A percentile compares a stretch with the other conserved stretches of the same genome.
Evolutionary conservation across 2,797 vertebrate species (phyloP).

Genomic region (Buceros bicornis): DNA sequence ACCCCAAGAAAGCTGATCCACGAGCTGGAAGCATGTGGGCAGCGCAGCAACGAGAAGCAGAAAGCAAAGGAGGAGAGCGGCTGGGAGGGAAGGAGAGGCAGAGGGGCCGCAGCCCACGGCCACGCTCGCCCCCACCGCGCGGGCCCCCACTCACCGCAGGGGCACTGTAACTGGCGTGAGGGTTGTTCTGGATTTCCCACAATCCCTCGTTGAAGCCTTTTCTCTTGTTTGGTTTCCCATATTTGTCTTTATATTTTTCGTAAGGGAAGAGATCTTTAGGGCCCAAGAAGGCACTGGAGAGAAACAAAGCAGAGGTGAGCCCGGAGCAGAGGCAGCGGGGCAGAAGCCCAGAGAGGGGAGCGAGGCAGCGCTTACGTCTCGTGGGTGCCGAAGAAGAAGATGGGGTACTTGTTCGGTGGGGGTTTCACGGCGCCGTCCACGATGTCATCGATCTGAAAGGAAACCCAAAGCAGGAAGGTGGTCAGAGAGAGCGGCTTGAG

Average conservation of each 20-base stretch:
- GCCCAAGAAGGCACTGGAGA: constrained; percentile 92
- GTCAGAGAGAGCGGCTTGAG: constrained; percentile 12
- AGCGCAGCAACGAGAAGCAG: not conserved
- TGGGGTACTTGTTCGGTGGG: constrained; percentile 98
- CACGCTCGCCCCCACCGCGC: not conserved
- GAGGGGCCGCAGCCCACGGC: not conserved
- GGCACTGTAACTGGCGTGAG: constrained; percentile 94
- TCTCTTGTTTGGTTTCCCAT: constrained; percentile 97
- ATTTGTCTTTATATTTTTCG: constrained; percentile 94
- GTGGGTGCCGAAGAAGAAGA: constrained; percentile 98
- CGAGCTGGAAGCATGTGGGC: constrained; percentile 15
- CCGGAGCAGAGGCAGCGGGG: not conserved
- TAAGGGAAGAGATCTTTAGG: constrained; percentile 96
- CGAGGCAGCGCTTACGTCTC: constrained; percentile 90
- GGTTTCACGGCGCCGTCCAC: constrained; percentile 97
- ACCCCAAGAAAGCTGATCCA: not conserved
- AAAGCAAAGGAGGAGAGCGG: not conserved
- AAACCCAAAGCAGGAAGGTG: constrained; percentile 40
- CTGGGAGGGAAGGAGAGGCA: not conserved
- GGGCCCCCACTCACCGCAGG: constrained; percentile 87
- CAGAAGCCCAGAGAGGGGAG: not conserved
- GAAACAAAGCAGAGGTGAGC: constrained; percentile 58
- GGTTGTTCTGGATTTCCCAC: constrained; percentile 99
- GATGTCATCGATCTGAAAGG: constrained; percentile 94
- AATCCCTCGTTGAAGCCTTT: constrained; percentile 99